These are phyloP conservation scores for Brienomyrus longianalis DNA, from an alignment of 2,113 vertebrate genomes.

Conservation along the genomic window DNA sequence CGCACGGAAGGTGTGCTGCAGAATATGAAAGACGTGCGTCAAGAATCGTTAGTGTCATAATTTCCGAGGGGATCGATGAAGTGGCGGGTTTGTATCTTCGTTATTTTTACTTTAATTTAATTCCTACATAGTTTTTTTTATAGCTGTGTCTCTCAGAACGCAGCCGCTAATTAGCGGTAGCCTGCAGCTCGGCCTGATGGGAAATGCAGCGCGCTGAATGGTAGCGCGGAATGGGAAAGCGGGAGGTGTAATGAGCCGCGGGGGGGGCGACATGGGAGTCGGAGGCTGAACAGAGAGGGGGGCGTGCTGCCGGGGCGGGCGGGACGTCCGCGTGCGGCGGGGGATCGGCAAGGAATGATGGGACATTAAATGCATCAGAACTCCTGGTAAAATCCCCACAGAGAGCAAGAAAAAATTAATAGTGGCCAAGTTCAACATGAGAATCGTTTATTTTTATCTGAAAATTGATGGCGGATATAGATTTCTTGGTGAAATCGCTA, in stretches of 20 bases:
- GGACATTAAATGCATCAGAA: background rate
- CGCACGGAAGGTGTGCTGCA: background rate
- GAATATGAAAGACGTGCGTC: constrained; percentile 2
- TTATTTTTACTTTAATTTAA: background rate
- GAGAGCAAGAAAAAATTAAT: background rate
- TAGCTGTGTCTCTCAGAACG: constrained; percentile 24
- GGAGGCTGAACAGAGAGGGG: constrained; percentile 3
- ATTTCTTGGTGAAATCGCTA: background rate
- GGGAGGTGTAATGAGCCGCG: constrained; percentile 25
- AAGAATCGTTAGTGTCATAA: constrained; percentile 9
- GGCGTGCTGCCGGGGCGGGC: background rate
- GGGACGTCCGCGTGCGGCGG: background rate
- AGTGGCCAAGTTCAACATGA: background rate
- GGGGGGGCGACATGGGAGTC: background rate
- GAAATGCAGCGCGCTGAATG: constrained; percentile 29
- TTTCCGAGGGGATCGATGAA: constrained; percentile 20
- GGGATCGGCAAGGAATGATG: background rate
- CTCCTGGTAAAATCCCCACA: background rate
- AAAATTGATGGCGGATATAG: background rate
- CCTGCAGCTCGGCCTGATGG: constrained; percentile 33
- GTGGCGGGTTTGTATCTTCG: background rate
- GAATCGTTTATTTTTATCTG: background rate
- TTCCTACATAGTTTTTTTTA: background rate
- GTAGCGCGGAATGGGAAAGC: constrained; percentile 22
- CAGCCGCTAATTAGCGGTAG: constrained; percentile 36